Conservation (phyloP, 2,888 invertebrate species). For the Brachyptera risi region DNA sequence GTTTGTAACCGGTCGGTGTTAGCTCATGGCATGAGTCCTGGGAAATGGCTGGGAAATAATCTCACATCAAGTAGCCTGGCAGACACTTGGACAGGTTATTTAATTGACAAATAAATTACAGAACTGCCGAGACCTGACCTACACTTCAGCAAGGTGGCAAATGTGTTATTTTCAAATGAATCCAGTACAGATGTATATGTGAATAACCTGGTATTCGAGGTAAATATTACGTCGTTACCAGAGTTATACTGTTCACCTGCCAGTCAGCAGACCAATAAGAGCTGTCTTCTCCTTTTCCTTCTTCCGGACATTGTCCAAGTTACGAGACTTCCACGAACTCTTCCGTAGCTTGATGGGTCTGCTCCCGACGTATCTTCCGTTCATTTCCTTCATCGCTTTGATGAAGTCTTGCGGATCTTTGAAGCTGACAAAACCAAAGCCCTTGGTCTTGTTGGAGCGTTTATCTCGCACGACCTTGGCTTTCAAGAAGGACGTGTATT, state of each 20-base stretch:
- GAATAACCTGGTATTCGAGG: no score
- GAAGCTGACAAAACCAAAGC: slow-evolving; percentile 98
- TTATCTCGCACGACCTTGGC: slow-evolving; percentile 96
- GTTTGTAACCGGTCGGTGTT: no score
- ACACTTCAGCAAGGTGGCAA: no score
- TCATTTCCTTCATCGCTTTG: slow-evolving; percentile 99
- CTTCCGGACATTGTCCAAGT: slow-evolving; percentile 88
- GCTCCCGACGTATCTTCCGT: slow-evolving; percentile 98
- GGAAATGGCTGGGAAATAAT: no score
- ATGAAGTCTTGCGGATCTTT: slow-evolving; percentile 97
- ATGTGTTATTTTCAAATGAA: no score
- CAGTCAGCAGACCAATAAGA: slow-evolving; percentile 60
- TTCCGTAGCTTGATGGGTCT: slow-evolving; percentile 96
- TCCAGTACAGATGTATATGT: no score
- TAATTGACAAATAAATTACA: no score
- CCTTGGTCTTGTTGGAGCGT: slow-evolving; percentile 95
- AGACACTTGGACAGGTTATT: no score
- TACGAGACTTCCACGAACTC: slow-evolving; percentile 92
- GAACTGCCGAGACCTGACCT: no score
- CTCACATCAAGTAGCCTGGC: no score
- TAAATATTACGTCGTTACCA: no score
- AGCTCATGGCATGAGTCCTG: no score
- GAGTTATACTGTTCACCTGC: slow-evolving; percentile 21
- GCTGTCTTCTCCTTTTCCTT: slow-evolving; percentile 94
- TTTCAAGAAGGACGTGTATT: slow-evolving; percentile 87